phyloP scores from a whole-genome alignment of 2,113 vertebrate species.

The Festucalex cinctus region DNA sequence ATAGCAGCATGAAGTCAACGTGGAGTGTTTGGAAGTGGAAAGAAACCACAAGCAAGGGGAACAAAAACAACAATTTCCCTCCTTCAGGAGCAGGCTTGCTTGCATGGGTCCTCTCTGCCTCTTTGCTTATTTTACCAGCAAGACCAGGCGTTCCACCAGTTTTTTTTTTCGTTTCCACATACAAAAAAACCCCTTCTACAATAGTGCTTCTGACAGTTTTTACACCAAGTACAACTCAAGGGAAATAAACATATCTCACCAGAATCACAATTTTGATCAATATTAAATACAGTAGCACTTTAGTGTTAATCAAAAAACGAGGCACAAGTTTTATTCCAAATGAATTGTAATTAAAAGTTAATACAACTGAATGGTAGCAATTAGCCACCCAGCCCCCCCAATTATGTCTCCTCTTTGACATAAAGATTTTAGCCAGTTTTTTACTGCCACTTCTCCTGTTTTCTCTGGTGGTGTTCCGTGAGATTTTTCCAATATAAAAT shows the following conservation, averaged over 20 bases:
- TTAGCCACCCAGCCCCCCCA: too few relatives aligned
- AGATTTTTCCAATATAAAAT: too few relatives aligned
- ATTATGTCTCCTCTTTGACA: too few relatives aligned
- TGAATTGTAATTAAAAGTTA: too few relatives aligned
- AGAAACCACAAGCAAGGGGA: slow-evolving; percentile 15
- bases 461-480: too few relatives aligned
- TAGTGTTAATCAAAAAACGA: too few relatives aligned
- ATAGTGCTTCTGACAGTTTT: neutral
- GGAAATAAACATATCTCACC: neutral
- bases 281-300: too few relatives aligned
- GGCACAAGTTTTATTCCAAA: too few relatives aligned
- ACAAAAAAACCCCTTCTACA: slow-evolving; percentile 1
- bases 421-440: too few relatives aligned
- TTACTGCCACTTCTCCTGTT: too few relatives aligned
- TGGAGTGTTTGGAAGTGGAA: slow-evolving; percentile 31
- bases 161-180: slow-evolving; percentile 21
- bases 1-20: slow-evolving; percentile 18
- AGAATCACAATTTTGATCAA: too few relatives aligned
- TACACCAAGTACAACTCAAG: neutral
- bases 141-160: slow-evolving; percentile 21
- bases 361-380: too few relatives aligned
- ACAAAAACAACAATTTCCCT: slow-evolving; percentile 23
- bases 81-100: neutral
- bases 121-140: slow-evolving; percentile 7
- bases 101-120: neutral